Evolutionary conservation across 2,888 invertebrate genomes (phyloP).

Genomic region (Archaeoteleia sp.): DNA sequence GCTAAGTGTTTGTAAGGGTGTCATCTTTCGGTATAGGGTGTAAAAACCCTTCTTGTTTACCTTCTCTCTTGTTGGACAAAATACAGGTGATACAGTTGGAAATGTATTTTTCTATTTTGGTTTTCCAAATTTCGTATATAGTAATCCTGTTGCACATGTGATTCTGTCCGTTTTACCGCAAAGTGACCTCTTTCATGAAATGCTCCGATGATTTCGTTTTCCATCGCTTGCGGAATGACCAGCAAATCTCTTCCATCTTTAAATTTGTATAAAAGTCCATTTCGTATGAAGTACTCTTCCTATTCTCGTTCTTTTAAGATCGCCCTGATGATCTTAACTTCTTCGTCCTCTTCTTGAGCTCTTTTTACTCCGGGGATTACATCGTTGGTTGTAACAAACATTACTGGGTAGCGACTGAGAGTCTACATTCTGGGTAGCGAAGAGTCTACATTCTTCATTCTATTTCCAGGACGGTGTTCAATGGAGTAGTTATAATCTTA

Average conservation of each 20-base stretch:
- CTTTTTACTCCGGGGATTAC: slow-evolving; percentile 3
- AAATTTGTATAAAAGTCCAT: slow-evolving; percentile 10
- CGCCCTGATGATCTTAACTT: slow-evolving; percentile 2
- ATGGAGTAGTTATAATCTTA: slow-evolving; percentile 21
- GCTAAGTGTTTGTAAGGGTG: slow-evolving; percentile 24
- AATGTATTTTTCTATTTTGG: slow-evolving; percentile 20
- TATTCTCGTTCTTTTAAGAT: slow-evolving; percentile 9
- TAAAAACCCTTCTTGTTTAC: slow-evolving; percentile 35
- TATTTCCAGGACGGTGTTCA: slow-evolving; percentile 15
- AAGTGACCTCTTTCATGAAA: too few species aligned
- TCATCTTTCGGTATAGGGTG: slow-evolving; percentile 27
- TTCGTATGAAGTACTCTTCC: slow-evolving; percentile 12
- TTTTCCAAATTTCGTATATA: slow-evolving; percentile 21
- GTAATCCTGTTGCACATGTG: slow-evolving; percentile 14
- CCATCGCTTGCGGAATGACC: slow-evolving; percentile 17
- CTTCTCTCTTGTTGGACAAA: slow-evolving; percentile 20
- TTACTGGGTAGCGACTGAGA: slow-evolving; percentile 10
- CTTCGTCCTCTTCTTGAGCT: slow-evolving; percentile 26
- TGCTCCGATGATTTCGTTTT: too few species aligned
- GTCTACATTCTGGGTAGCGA: too few species aligned
- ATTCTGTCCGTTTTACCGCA: slow-evolving; percentile 1
- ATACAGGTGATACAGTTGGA: slow-evolving; percentile 29
- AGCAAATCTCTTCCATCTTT: slow-evolving; percentile 14
- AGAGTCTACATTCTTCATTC: slow-evolving; percentile 39
- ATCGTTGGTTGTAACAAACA: background rate